Evolutionary conservation across 2,113 vertebrate species (phyloP), one percentile per base, ranked within the genome.

Genomic region (Gallinago undulata): DNA sequence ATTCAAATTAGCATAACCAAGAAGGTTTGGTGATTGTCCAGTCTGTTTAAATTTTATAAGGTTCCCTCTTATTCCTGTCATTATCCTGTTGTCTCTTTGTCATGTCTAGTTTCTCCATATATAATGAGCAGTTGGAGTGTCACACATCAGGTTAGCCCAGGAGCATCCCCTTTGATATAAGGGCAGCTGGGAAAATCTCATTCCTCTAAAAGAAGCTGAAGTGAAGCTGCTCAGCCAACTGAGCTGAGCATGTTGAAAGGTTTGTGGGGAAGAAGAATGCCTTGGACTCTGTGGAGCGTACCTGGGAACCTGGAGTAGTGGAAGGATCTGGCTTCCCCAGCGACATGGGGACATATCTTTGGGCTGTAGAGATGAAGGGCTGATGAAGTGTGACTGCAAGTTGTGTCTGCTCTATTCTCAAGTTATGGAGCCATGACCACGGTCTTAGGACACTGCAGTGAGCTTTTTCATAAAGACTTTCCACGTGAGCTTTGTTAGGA

Each of bases 401-500:
- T 21, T 10, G 0, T 57, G 6, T 23, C 47, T 89, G 23, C 35
- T 57, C 4, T 78, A 48, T 37, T 73, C 64, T 72, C 31, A 59
- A 16, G 19, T 48, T 66, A 73, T 1, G 2, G 56, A 79, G 50
- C 25, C 0, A 0, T 68, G 47, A n/a, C 35, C 0, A 0, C 41
- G 24, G 22, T 24, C 41, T 47, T n/a, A 57, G 19, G 28, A 66
- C 6, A 7, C n/a, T 66, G 19, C 19, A 70, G 13, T 7, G 10
- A 18, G 24, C 5, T 74, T 74, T 78, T 64, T 81, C 21, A 75
- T 51, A 15, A 4, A 74, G 30, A 33, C 5, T 5, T 79, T 33
- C 13, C 18, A 11, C 10, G 66, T 15, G 43, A 37, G 6, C 19
- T 90, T 41, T 47, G 31, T 53, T 75, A 51, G 24, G 53, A 50